Evolutionary conservation across 2,888 invertebrate species (phyloP), one percentile per base, ranked within the genome.

Genomic region (Allygus modestus): DNA sequence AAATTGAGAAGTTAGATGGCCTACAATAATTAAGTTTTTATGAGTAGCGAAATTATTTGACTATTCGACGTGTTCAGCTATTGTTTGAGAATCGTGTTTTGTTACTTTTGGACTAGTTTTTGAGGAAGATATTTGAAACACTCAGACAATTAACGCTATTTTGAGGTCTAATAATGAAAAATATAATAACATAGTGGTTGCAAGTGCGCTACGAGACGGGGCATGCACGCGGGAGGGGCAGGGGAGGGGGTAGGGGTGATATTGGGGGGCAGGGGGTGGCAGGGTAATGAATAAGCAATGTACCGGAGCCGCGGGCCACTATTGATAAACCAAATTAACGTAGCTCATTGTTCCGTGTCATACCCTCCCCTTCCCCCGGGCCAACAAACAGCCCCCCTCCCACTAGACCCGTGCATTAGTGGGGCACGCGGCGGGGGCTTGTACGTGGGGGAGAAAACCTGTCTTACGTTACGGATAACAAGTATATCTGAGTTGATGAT

Each of bases 221-320:
- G n/a, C n/a, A n/a, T n/a, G n/a, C n/a, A n/a, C n/a, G n/a, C n/a
- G n/a, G n/a, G n/a, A n/a, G 58, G 58, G 58, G 58, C 0, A n/a
- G 58, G 12, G 23, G 5, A 69, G 69, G 61, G 31, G 33, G 0
- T 31, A 33, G 28, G 28, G 69, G 51, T 4, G 17, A 2, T 28
- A 23, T 61, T 7, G 7, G 2, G 69, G 31, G 69, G 69, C 75
- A 46, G 84, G 69, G 31, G 69, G 31, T 31, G 69, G 31, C 31
- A 31, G 69, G 28, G 77, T 43, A 51, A 75, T 43, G 43, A 51
- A 75, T 46, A 75, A 75, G 51, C 77, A 75, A 51, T 43, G 77
- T 75, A 37, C 43, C 43, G 43, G 26, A 33, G 77, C 46, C 31
- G 69, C 33, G 69, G 33, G 31, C 31, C 31, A 33, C 69, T 69